Evolutionary conservation across 2,113 vertebrate genomes (phyloP), one percentile per base, ranked within the genome.

Genomic region (Ornithorhynchus anatinus): DNA sequence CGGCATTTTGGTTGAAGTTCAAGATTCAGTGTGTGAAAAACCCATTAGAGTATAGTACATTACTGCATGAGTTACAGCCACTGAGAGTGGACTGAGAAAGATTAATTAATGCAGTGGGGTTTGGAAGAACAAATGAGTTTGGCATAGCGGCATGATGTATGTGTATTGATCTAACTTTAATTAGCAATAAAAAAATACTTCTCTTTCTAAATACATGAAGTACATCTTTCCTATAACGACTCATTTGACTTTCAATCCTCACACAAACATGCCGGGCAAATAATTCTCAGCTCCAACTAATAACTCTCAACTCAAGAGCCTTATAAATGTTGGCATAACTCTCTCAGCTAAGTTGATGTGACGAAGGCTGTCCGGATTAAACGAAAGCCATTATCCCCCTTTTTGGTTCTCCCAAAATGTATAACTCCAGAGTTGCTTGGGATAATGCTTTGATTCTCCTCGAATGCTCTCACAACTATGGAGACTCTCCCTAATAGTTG

Each of bases 121-220:
- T 86, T 82, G 85, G 81, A 90, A 90, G 80, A 82, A 92, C 82
- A 90, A 90, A 91, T 77, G 74, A 85, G 89, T 65, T 60, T 74
- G 66, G 80, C 84, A 68, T 77, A 84, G 69, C 78, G 33, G 77
- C 77, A 50, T 83, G 80, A 92, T 86, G 62, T 9, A 85, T 89
- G 66, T 62, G 38, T 79, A 71, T 81, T 84, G 84, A 81, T 82
- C 84, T 86, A 72, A 78, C 0, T 0, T 69, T 90, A 91, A 90
- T 89, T 88, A 89, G 75, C 74, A 50, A 85, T 82, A 79, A 77
- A 85, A 81, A 80, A 82, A 70, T 69, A 61, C 62, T 81, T 85
- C 67, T 63, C 69, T 23, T 8, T 79, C 61, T 73, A 84, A 77
- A 73, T 86, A 85, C 66, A 83, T 72, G 61, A 79, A 89, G 85